These are phyloP conservation scores for Tachystola acroxantha DNA, from an alignment of 2,888 invertebrate species.

Conservation along the genomic window DNA sequence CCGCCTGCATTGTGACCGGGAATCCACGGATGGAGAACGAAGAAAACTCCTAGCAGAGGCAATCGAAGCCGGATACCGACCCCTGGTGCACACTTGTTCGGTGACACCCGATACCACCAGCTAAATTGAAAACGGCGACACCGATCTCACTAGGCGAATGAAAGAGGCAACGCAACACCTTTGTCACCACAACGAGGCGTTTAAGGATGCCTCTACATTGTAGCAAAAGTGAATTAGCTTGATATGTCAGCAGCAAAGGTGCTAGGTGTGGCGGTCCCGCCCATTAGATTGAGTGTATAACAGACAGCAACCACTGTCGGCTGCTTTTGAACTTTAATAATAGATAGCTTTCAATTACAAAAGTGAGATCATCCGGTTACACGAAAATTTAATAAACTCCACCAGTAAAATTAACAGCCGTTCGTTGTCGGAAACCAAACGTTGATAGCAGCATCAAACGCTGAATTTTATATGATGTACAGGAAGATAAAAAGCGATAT, in stretches of 20 bases:
- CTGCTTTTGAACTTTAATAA: slow-evolving; percentile 21
- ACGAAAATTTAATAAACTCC: not conserved
- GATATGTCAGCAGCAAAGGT: slow-evolving; percentile 26
- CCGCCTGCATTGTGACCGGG: slow-evolving; percentile 64
- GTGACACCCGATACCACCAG: slow-evolving; percentile 44
- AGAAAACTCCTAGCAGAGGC: slow-evolving; percentile 49
- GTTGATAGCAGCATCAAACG: slow-evolving; percentile 29
- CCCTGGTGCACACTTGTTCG: slow-evolving; percentile 46
- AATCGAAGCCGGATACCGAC: slow-evolving; percentile 53
- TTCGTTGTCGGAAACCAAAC: slow-evolving; percentile 19
- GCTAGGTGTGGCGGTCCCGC: slow-evolving; percentile 29
- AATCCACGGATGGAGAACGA: slow-evolving; percentile 18
- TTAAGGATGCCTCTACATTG: slow-evolving; percentile 21
- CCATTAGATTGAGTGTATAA: slow-evolving; percentile 30
- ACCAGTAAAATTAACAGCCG: slow-evolving; percentile 11
- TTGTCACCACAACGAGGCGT: slow-evolving; percentile 25
- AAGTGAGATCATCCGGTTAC: slow-evolving; percentile 7
- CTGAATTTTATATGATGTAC: slow-evolving; percentile 41
- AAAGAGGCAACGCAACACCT: slow-evolving; percentile 26
- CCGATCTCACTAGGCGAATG: slow-evolving; percentile 40
- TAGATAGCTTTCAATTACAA: slow-evolving; percentile 9
- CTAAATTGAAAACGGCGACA: slow-evolving; percentile 49
- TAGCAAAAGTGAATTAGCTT: slow-evolving; percentile 13
- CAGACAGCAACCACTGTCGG: slow-evolving; percentile 24
- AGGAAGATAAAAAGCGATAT: slow-evolving; percentile 41